Evolutionary conservation across 2,888 invertebrate genomes (phyloP), one percentile per base, ranked within the genome.

Genomic region (Ceraclea dissimilis): DNA sequence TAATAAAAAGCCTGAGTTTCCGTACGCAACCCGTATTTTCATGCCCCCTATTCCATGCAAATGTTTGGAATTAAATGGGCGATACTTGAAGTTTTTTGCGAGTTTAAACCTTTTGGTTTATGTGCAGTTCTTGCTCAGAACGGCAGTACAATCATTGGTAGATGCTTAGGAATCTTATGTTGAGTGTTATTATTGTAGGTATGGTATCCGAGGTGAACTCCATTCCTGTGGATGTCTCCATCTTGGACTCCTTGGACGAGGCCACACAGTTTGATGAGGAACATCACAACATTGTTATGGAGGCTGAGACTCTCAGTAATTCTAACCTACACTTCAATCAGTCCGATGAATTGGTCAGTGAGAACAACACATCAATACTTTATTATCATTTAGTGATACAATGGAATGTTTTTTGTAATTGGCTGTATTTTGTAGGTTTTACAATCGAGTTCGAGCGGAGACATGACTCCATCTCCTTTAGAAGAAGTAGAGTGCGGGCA

Each of bases 201-300:
- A 52, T 53, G 13, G 49, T 57, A 16, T 49, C 53, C 16, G 57
- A 57, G 26, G 44, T 49, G 4, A 53, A 33, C 19, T 33, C 54
- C 4, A 46, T 58, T 34, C 33, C 55, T 6, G 55, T 55, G 16
- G 55, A 56, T n/a, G 58, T 56, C 8, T 58, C 58, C 4, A 52
- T 58, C 10, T 48, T 58, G 20, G 58, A 58, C 26, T 52, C 55
- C 6, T 47, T 58, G 34, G 55, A 58, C 43, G 60, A 60, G 43
- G 51, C 51, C 19, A 47, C 60, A 16, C 60, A 60, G 22, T 60
- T 57, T 26, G 56, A 58, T 11, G 53, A 51, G 2, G 57, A 60
- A 6, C 55, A 57, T 26, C 57, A 60, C 34, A 57, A 47, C 19
- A 52, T 54, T 18, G 50, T 50, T 4, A 54, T 52, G 34, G 57